These are phyloP conservation scores for Mormyrops boulengeri DNA, from an alignment of 2,797 vertebrate genomes.

Conservation along the genomic window DNA sequence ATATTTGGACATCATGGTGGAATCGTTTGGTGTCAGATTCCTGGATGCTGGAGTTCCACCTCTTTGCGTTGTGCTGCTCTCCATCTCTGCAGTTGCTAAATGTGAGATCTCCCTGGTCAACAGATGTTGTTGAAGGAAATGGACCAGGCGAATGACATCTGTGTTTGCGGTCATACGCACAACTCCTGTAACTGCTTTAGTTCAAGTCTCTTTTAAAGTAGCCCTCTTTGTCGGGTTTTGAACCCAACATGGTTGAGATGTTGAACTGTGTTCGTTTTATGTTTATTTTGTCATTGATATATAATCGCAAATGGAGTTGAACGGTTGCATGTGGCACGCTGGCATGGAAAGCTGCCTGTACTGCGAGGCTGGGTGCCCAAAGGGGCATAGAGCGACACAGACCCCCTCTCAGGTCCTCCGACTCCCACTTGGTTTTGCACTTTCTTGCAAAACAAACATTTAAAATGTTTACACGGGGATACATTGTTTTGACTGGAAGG, in stretches of 20 bases:
- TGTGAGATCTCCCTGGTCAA: background rate
- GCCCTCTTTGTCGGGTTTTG: background rate
- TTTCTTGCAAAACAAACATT: constrained; percentile 46
- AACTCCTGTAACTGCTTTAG: background rate
- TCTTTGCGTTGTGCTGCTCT: background rate
- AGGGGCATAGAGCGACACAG: background rate
- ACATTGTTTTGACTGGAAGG: constrained; percentile 56
- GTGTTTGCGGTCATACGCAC: background rate
- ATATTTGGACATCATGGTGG: background rate
- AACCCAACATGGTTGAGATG: too few species aligned
- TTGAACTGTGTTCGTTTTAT: background rate
- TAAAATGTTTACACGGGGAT: constrained; percentile 42
- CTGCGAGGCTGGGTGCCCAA: background rate
- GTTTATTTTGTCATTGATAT: background rate
- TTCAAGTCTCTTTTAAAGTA: background rate
- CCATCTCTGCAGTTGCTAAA: background rate
- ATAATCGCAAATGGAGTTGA: background rate
- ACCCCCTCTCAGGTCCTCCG: constrained; percentile 5
- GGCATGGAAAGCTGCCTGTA: background rate
- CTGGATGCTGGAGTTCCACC: background rate
- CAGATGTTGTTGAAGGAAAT: constrained; percentile 3
- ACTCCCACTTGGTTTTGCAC: constrained; percentile 35
- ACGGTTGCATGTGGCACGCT: background rate
- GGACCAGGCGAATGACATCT: background rate
- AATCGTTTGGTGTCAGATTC: background rate